phyloP scores from a whole-genome alignment of 2,888 invertebrate genomes.

The Corbicula japonica region DNA sequence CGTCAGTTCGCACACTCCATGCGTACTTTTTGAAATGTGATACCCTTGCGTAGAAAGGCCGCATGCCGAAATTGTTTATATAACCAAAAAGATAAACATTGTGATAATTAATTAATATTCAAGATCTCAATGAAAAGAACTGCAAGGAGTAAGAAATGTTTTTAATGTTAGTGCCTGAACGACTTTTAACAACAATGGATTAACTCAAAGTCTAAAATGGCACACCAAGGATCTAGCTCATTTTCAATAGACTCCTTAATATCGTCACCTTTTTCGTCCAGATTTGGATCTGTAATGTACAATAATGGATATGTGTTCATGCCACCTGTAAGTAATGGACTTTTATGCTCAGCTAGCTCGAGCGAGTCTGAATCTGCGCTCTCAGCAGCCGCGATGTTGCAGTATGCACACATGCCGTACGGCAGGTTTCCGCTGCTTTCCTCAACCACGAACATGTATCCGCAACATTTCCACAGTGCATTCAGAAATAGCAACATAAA shows the following conservation, averaged over 20 bases:
- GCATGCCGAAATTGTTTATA: conserved; percentile 34
- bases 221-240: conserved; percentile 69
- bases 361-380: conserved; percentile 20
- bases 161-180: too few species aligned
- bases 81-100: conserved; percentile 31
- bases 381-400: conserved; percentile 37
- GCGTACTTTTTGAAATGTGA: conserved; percentile 25
- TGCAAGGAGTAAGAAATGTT: too few species aligned
- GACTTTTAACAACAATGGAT: too few species aligned
- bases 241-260: conserved; percentile 79
- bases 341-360: conserved; percentile 12
- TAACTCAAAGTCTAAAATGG: too few species aligned
- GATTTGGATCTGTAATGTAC: conserved; percentile 71
- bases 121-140: background rate
- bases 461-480: conserved; percentile 35
- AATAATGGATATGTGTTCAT: conserved; percentile 72
- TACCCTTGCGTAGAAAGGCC: conserved; percentile 16
- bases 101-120: conserved; percentile 25
- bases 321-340: conserved; percentile 59
- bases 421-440: conserved; percentile 34
- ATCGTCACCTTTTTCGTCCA: conserved; percentile 64
- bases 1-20: conserved; percentile 14
- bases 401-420: conserved; percentile 41
- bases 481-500: conserved; percentile 6
- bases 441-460: conserved; percentile 19